Conservation (phyloP, 2,113 vertebrate species). For the Cathartes aura region DNA sequence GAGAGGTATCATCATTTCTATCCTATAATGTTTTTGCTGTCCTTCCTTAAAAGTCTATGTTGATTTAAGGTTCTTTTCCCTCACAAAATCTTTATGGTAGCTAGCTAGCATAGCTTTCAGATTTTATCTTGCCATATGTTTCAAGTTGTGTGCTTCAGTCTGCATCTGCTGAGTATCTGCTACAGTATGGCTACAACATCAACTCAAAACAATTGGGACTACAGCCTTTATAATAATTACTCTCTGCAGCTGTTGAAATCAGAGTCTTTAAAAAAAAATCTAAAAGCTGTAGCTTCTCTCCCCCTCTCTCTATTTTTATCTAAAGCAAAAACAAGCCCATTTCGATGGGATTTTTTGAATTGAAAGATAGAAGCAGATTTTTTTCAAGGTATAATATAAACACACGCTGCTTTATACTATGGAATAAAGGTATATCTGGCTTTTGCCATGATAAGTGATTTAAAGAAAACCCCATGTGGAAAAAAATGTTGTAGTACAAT, state of each 20-base stretch:
- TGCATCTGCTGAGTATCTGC: slow-evolving; percentile 68
- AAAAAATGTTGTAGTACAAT: neutral
- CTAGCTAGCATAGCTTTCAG: slow-evolving; percentile 58
- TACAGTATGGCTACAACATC: slow-evolving; percentile 33
- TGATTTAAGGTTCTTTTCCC: slow-evolving; percentile 34
- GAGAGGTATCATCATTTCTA: slow-evolving; percentile 2
- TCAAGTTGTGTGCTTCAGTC: slow-evolving; percentile 59
- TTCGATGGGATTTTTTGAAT: neutral
- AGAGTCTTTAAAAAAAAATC: slow-evolving; percentile 35
- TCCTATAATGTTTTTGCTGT: slow-evolving; percentile 18
- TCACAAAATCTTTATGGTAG: slow-evolving; percentile 66
- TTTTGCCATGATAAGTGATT: neutral
- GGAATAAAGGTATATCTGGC: neutral
- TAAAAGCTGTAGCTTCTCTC: neutral
- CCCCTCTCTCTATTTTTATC: neutral
- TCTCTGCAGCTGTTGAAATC: slow-evolving; percentile 54
- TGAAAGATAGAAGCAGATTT: neutral
- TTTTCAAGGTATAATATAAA: slow-evolving; percentile 3
- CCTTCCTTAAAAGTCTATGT: slow-evolving; percentile 41
- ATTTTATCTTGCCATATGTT: slow-evolving; percentile 71
- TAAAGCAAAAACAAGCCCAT: slow-evolving; percentile 2
- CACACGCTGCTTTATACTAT: neutral
- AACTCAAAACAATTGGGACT: slow-evolving; percentile 57
- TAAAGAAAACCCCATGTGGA: neutral
- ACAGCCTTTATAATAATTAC: slow-evolving; percentile 69